These are phyloP conservation scores for Hydrozoanthus gracilis DNA, from an alignment of 92 coral and sea anemone genomes.

Conservation along the genomic window DNA sequence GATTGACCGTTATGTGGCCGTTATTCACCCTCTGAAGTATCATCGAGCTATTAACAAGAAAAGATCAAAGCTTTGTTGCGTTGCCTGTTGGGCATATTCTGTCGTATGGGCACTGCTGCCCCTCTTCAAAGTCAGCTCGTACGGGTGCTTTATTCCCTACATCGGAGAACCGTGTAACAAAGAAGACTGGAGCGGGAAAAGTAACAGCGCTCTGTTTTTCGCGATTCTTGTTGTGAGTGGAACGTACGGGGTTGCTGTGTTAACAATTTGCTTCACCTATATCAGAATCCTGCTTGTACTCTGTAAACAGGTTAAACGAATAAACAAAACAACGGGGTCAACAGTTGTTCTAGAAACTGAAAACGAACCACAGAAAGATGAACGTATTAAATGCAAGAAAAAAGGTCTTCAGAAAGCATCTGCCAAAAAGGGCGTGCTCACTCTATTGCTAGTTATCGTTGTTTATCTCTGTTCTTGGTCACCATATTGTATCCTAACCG, in stretches of 20 bases:
- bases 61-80: slow-evolving; percentile 55
- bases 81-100: slow-evolving; percentile 74
- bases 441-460: slow-evolving; percentile 67
- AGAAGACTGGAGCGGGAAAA: slow-evolving; percentile 80
- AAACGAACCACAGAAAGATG: neutral
- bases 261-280: slow-evolving; percentile 66
- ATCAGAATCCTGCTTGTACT: slow-evolving; percentile 64
- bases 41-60: slow-evolving; percentile 65
- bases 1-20: slow-evolving; percentile 74
- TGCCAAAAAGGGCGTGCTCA: slow-evolving; percentile 69
- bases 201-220: slow-evolving; percentile 58
- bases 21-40: slow-evolving; percentile 65
- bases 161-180: slow-evolving; percentile 62
- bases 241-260: slow-evolving; percentile 79
- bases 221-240: slow-evolving; percentile 85
- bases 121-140: slow-evolving; percentile 79
- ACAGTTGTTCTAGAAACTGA: neutral
- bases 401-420: slow-evolving; percentile 25
- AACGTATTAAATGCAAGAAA: neutral
- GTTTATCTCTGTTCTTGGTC: slow-evolving; percentile 85
- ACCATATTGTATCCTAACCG: slow-evolving; percentile 78
- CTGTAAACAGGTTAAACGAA: slow-evolving; percentile 58
- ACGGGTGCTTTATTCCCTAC: slow-evolving; percentile 85
- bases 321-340: neutral
- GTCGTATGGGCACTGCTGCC: slow-evolving; percentile 78